Percentiles rank a stretch among this genome's conserved stretches.
Conservation (phyloP, 2,797 vertebrate species). For the Euthynnus affinis region DNA sequence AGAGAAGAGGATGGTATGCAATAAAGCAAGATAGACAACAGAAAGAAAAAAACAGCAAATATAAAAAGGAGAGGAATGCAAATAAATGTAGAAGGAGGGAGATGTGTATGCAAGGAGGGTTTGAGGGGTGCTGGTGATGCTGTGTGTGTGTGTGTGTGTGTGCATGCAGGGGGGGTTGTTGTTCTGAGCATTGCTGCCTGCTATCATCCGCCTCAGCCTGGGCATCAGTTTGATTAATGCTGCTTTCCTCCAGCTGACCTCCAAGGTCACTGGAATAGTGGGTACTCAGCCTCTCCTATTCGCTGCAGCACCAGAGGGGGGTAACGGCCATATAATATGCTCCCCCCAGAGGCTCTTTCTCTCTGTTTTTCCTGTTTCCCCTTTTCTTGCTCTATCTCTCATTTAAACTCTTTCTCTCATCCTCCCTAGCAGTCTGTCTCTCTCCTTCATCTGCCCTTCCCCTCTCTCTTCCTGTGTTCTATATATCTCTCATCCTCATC, state of each 20-base stretch:
- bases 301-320: conserved; percentile 65
- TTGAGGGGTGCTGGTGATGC: conserved; percentile 26
- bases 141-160: conserved; percentile 25
- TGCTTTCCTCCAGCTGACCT: conserved; percentile 83
- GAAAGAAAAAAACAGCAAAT: conserved; percentile 15
- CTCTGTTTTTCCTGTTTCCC: conserved; percentile 41
- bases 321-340: conserved; percentile 77
- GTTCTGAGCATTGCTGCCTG: conserved; percentile 75
- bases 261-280: conserved; percentile 82
- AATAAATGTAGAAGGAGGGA: conserved; percentile 44
- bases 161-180: conserved; percentile 20
- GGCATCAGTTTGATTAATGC: conserved; percentile 83
- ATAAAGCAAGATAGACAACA: conserved; percentile 5
- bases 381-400: conserved; percentile 43
- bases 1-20: conserved; percentile 9
- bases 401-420: conserved; percentile 18
- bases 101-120: conserved; percentile 24
- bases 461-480: conserved; percentile 46
- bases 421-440: conserved; percentile 24
- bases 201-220: conserved; percentile 77
- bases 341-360: conserved; percentile 70
- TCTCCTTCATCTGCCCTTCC: conserved; percentile 69
- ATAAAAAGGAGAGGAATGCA: conserved; percentile 32
- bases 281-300: conserved; percentile 74
- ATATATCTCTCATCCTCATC: conserved; percentile 47